Conservation (phyloP, 2,888 invertebrate genomes). For the Liopterus haemorrhoidalis region DNA sequence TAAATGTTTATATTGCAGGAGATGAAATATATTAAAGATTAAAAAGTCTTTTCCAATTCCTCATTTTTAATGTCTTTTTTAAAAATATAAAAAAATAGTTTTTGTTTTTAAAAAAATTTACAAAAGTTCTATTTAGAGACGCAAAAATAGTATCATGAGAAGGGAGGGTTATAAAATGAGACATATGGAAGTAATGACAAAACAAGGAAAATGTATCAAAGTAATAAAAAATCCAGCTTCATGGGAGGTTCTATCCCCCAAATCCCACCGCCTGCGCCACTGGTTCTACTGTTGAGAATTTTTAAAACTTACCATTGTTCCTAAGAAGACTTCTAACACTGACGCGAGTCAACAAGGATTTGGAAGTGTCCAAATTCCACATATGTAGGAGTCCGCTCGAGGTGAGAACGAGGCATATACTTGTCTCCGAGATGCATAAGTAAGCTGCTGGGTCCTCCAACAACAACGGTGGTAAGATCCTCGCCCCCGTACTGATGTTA, state of each 20-base stretch:
- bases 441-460: constrained; percentile 56
- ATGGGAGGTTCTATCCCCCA: too few relatives aligned
- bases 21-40: too few relatives aligned
- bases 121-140: not conserved
- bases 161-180: constrained; percentile 14
- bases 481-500: constrained; percentile 47
- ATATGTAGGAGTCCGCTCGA: constrained; percentile 50
- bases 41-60: too few relatives aligned
- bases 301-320: constrained; percentile 47
- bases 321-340: constrained; percentile 57
- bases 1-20: too few relatives aligned
- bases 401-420: constrained; percentile 52
- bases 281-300: constrained; percentile 7
- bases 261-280: too few relatives aligned
- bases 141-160: not conserved
- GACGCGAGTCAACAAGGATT: constrained; percentile 51
- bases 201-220: too few relatives aligned
- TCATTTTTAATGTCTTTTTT: too few relatives aligned
- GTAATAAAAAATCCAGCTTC: too few relatives aligned
- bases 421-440: constrained; percentile 48
- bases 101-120: not conserved
- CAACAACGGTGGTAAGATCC: constrained; percentile 51
- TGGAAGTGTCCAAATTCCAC: constrained; percentile 56
- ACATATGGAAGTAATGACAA: too few relatives aligned
- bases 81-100: too few relatives aligned